Evolutionary conservation across 2,888 invertebrate genomes (phyloP), one percentile per base, ranked within the genome.

Genomic region (Eilema depressum): DNA sequence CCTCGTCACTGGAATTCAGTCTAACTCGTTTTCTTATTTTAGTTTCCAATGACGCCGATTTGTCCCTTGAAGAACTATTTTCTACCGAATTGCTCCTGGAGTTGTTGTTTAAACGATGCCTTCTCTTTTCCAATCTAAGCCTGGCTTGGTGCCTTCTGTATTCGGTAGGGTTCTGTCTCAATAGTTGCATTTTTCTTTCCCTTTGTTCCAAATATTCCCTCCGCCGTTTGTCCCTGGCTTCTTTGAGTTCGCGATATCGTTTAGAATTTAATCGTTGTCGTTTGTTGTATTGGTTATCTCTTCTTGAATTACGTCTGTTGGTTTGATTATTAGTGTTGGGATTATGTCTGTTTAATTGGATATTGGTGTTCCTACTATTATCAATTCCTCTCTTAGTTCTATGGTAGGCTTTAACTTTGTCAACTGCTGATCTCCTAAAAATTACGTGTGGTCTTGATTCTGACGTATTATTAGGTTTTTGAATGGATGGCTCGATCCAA

Each of bases 401-500:
- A 77, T 93, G 90, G 82, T 88, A 90, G 60, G 94, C 92, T 79
- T 90, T 83, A 57, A 92, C 87, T 88, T 94, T 93, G 75, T 93
- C 92, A n/a, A 97, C 96, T 20, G 97, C 96, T 62, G 97, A 96
- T 87, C 97, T 94, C 89, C 96, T 97, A 84, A 96, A 97, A 71
- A 97, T 95, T 63, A 97, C 95, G 86, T 97, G 97, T 71, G 96
- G 96, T 89, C 97, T 96, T 68, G 89, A 90, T 75, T 89, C 85
- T 61, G 85, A 90, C 72, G 77, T 87, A 81, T 90, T 91, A 75
- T 85, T 84, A 67, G 90, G 80, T 76, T 95, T 91, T 89, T 96
- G 95, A 83, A 96, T 96, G 47, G 96, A 96, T 56, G 97, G 97
- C 89, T 97, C 97, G 77, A 97, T 96, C 93, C 96, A 97, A 90